Conservation (phyloP, 2,888 invertebrate species). For the Caenorhabditis sulstoni region DNA sequence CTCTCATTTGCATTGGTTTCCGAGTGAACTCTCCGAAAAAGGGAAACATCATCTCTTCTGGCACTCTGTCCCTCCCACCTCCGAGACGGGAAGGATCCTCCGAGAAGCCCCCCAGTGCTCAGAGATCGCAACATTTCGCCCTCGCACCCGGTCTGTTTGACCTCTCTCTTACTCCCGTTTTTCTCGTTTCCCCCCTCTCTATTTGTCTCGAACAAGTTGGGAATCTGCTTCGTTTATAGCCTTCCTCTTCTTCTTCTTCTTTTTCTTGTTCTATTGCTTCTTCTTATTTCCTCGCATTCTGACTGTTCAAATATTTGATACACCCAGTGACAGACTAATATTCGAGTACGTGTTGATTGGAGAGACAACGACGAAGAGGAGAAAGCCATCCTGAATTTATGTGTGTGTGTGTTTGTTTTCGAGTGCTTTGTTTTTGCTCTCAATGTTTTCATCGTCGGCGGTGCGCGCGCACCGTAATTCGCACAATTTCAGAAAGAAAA, state of each 20-base stretch:
- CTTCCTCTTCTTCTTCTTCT: too few species aligned
- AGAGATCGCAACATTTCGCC: conserved; percentile 51
- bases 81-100: too few species aligned
- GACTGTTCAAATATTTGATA: conserved; percentile 53
- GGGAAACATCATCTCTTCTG: neutral
- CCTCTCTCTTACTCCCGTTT: conserved; percentile 11
- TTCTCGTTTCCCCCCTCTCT: conserved; percentile 7
- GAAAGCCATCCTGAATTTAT: conserved; percentile 25
- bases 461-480: conserved; percentile 10
- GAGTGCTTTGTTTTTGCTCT: conserved; percentile 36
- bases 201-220: conserved; percentile 26
- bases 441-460: conserved; percentile 4
- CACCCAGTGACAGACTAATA: conserved; percentile 19
- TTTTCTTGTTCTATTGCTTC: too few species aligned
- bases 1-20: neutral
- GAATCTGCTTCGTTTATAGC: neutral
- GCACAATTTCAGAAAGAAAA: neutral
- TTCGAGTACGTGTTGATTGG: conserved; percentile 38
- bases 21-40: conserved; percentile 2
- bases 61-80: too few species aligned
- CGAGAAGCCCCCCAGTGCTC: conserved; percentile 26
- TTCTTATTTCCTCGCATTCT: conserved; percentile 1
- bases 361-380: conserved; percentile 7
- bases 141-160: conserved; percentile 36
- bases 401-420: conserved; percentile 34